Base-by-base conservation (phyloP, 2,888 invertebrate genomes). In the Standfussiana lucernea region DNA sequence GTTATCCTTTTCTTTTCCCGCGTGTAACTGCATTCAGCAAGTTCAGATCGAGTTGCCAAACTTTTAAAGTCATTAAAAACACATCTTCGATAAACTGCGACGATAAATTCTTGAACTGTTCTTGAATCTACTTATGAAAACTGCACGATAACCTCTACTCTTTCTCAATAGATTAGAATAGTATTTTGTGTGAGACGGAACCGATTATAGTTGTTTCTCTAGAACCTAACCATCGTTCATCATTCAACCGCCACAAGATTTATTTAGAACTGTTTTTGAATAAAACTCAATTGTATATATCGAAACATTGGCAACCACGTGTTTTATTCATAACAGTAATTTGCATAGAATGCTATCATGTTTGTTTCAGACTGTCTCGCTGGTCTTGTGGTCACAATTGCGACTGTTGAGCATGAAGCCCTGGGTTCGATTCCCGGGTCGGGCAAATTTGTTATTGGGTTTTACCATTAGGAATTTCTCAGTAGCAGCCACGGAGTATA, bases 41-140 rank as follows among this genome's bases (percentile, higher is more conserved):
- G 45, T 64, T 50, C 13, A 4, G 40, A 15, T 11, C 15, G 0
- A 56, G 42, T 65, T 69, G 6, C 40, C 21, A n/a, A 81, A 81
- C 71, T 72, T 40, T 32, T 32, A 37, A 59, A 67, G 53, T 45
- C 18, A 47, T 69, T 72, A 68, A 18, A 80, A 3, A 66, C 32
- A 67, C 32, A 37, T 76, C 35, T 59, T 21, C 10, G 40, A 47
- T n/a, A 5, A 69, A 73, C 67, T 78, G 74, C 13, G n/a, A 47
- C n/a, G 18, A 40, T 61, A 37, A 72, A 69, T 79, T 68, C 47
- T 53, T 56, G 13, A 50, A 70, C 7, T 67, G 40, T 65, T 72
- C n/a, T 53, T 45, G 24, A 75, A 42, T 21, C 8, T 11, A 74
- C 10, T n/a, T 37, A 8, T 50, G 24, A 32, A 21, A 61, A 70